Base-by-base conservation (phyloP, 2,888 invertebrate species). In the Drosophila nr. perissopoda region DNA sequence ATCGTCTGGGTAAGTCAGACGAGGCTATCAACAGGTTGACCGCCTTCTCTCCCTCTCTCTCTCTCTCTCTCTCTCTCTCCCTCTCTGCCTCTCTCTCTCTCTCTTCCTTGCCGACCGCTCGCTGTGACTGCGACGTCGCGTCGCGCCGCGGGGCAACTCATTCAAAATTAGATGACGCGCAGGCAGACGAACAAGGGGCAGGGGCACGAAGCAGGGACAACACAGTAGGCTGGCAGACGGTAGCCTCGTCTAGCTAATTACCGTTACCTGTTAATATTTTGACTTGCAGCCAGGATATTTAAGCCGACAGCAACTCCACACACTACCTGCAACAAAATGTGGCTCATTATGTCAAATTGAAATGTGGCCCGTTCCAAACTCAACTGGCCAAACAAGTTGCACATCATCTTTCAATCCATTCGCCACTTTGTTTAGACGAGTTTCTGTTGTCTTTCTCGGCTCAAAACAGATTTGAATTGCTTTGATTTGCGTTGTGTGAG, bases 131-230 rank as follows among this genome's bases (percentile, higher is more conserved):
- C 40, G 40, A 40, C 46, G 46, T 21, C 4, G 46, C 70, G 81
- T 70, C 81, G 74, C 83, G 70, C 85, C 66, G 56, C 89, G 88
- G 89, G 85, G 88, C 89, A 69, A 81, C 89, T 81, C 89, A 89
- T 85, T 83, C 87, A 82, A 71, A 72, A 73, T 69, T 82, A 74
- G 75, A 75, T 65, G 75, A 62, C 58, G 68, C 57, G 34, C 38
- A 54, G 51, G 42, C 61, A 49, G 49, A 40, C 58, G 40, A n/a
- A 4, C 29, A 25, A 36, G 21, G 8, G 34, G 29, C 1, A 33
- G 52, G 46, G 38, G 29, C 1, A 33, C 21, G 8, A 8, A 25
- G 21, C 46, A 46, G 46, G 46, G 16, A 25, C 46, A 46, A 27
- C 5, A 40, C 49, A 6, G 33, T 59, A 54, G 38, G 36, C 58